These are phyloP conservation scores for Papilio gigon DNA, from an alignment of 2,888 invertebrate genomes.

Conservation along the genomic window DNA sequence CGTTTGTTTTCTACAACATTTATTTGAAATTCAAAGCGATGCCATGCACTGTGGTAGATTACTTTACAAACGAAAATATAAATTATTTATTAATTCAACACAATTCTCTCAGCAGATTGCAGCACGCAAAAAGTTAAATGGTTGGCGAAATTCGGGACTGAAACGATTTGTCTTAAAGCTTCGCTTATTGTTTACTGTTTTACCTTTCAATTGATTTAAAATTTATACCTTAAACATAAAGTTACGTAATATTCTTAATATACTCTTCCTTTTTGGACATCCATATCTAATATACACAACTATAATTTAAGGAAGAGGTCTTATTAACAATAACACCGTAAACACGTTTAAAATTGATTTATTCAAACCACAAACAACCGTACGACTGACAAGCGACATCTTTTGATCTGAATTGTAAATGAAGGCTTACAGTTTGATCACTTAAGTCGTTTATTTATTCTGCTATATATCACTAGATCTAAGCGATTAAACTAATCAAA, in stretches of 20 bases:
- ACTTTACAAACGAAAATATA: constrained; percentile 29
- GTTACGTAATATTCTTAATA: no score
- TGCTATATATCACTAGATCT: constrained; percentile 9
- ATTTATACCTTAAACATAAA: neutral
- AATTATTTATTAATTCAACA: constrained; percentile 39
- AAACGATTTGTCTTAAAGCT: constrained; percentile 21
- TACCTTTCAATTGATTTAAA: neutral
- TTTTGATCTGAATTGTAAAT: constrained; percentile 32
- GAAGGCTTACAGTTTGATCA: constrained; percentile 13
- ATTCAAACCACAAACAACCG: neutral
- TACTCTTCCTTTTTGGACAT: no score
- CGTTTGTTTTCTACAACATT: constrained; percentile 26
- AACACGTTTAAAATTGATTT: neutral
- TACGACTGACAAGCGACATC: neutral
- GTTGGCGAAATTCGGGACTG: neutral
- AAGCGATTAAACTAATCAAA: constrained; percentile 21
- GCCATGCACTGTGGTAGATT: constrained; percentile 28
- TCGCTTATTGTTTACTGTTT: neutral
- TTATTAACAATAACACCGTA: neutral
- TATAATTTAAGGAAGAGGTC: no score
- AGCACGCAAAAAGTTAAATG: neutral
- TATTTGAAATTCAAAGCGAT: constrained; percentile 35
- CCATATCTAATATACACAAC: no score
- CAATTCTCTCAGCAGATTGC: neutral
- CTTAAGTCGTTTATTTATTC: constrained; percentile 4